Conservation (phyloP, 1,140 invertebrate species). For the Aphidius ervi region DNA sequence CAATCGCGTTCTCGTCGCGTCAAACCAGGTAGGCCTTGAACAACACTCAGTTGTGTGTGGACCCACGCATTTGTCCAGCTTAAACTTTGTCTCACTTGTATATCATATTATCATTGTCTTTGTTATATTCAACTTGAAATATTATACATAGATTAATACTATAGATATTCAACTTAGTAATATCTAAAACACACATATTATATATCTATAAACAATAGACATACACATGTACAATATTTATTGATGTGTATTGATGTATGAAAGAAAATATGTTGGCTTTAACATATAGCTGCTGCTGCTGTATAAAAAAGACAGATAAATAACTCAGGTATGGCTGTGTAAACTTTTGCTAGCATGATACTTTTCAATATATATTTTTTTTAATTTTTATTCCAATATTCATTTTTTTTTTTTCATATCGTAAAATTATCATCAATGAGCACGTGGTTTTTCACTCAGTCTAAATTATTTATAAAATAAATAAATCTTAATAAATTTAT, state of each 20-base stretch:
- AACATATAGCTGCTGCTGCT: conserved; percentile 29
- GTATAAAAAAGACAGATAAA: conserved; percentile 50
- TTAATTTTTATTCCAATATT: background rate
- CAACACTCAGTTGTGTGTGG: conserved; percentile 17
- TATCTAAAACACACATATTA: background rate
- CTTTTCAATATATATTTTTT: background rate
- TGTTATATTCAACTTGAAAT: too few relatives aligned
- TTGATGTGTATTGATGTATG: conserved; percentile 11
- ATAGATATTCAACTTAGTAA: too few relatives aligned
- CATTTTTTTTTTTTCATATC: background rate
- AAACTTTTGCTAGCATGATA: conserved; percentile 39
- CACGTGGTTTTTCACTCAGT: too few relatives aligned
- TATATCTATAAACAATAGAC: background rate
- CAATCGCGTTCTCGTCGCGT: conserved; percentile 22
- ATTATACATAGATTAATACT: background rate
- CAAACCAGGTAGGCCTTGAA: conserved; percentile 31
- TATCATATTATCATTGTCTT: too few relatives aligned
- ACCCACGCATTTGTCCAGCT: conserved; percentile 25
- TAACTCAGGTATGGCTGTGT: conserved; percentile 52
- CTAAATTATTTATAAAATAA: too few relatives aligned
- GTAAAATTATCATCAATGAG: too few relatives aligned
- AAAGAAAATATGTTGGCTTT: background rate
- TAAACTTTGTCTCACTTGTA: conserved; percentile 1
- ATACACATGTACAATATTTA: background rate
- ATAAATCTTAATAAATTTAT: too few relatives aligned